Conservation (phyloP, 2,113 vertebrate species). For the Micronisus gabar region DNA sequence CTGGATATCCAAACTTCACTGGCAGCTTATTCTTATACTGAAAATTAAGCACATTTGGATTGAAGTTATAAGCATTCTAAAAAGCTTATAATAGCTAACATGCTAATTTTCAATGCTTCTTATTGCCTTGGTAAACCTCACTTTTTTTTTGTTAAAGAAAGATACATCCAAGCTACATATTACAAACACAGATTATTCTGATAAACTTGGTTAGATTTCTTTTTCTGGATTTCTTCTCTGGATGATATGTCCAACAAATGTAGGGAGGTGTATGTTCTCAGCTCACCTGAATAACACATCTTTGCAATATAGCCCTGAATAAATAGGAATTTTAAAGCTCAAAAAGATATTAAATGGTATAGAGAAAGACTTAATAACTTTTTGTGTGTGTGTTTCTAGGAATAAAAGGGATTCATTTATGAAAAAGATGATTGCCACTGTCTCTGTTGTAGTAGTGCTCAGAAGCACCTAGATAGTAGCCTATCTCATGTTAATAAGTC, state of each 20-base stretch:
- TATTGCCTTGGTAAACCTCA: background rate
- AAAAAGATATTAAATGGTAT: background rate
- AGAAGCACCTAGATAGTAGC: constrained; percentile 70
- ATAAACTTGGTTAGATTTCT: background rate
- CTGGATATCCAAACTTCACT: background rate
- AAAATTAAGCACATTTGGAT: background rate
- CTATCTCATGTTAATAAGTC: constrained; percentile 64
- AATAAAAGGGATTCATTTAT: constrained; percentile 56
- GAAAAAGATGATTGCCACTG: constrained; percentile 62
- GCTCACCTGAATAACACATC: background rate
- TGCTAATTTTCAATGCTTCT: background rate
- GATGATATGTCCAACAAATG: background rate
- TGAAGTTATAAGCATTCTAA: background rate
- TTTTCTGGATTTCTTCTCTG: background rate
- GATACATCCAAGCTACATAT: background rate
- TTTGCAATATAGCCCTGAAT: background rate
- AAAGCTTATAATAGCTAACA: background rate
- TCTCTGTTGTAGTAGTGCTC: constrained; percentile 62
- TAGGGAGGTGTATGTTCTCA: background rate
- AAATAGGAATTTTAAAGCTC: background rate
- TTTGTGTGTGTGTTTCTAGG: background rate
- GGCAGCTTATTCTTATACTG: background rate
- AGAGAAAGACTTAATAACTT: background rate
- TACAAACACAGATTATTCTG: background rate
- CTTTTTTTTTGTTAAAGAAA: background rate